Evolutionary conservation across 1,140 invertebrate species (phyloP), one percentile per base, ranked within the genome.

Genomic region (Drosophila ambigua): DNA sequence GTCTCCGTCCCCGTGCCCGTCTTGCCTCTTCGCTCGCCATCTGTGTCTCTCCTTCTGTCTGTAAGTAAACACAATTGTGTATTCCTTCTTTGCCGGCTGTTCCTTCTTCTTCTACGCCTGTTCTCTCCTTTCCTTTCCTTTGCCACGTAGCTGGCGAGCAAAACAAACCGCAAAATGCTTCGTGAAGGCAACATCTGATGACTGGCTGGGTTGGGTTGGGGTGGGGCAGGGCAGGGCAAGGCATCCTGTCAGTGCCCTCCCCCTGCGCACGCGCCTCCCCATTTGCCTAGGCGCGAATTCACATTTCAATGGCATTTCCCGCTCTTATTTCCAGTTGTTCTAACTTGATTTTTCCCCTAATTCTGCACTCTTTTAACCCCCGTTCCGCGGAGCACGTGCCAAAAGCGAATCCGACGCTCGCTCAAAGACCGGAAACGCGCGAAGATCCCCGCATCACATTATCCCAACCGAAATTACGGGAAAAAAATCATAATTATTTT

Each of bases 161-260:
- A 84, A 84, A 84, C 80, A 84, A 84, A 84, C 77, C 80, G 81
- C 80, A 77, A 84, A 84, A 83, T 84, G 61, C 72, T 73, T 55
- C 4, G 35, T 5, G 55, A 53, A 62, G 35, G 67, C 71, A 73
- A 44, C 68, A 73, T 65, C 59, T 74, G 58, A 74, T 65, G 68
- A 74, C 60, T 65, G 46, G 8, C 26, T 20, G 31, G 49, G 16
- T 16, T 16, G 16, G 39, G 35, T 31, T 76, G 67, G 76, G 59
- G 63, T 66, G 79, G 79, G 79, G 72, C 61, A 58, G 20, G 20
- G 20, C 20, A 2, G 20, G 69, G 51, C 51, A 58, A 50, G 55
- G 73, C 68, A 66, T 58, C 73, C 68, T 54, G 48, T 51, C 57
- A 46, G 67, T 59, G 41, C 58, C 49, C 41, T 48, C 8, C 11